Evolutionary conservation across 2,797 vertebrate genomes (phyloP), one percentile per base, ranked within the genome.

Genomic region (Gastrophryne carolinensis): DNA sequence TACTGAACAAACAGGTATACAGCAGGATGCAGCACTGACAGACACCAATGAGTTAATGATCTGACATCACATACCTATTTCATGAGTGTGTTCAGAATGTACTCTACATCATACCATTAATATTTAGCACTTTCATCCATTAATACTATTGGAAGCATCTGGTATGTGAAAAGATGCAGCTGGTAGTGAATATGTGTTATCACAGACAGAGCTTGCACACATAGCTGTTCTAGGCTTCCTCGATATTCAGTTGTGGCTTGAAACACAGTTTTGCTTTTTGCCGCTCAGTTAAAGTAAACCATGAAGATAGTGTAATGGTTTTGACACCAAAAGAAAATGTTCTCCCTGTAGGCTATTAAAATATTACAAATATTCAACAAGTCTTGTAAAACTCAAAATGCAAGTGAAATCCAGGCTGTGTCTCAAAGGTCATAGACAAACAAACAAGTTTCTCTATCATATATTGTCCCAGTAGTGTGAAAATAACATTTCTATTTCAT

Each of bases 141-240:
- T 27, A 61, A 49, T 27, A 39, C 21, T 47, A 29, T 53, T 34
- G 11, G 19, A 44, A 72, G 56, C 39, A 71, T 71, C 56, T 72
- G 68, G 39, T 61, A 60, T 72, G 68, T 5, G 35, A 72, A 57
- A 58, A 57, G 50, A 71, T 61, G 56, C 68, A 61, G 10, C 5
- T 50, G 60, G 23, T 24, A 32, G 21, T 50, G 30, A 72, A 70
- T 34, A 12, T 71, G 68, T 29, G 32, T 26, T 70, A 37, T 49
- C 65, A 54, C 19, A 26, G 44, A 19, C 49, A 50, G 17, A 65
- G 5, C 17, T 8, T 29, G 21, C 26, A 49, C 35, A 56, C 13
- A 24, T 56, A 41, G 32, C 35, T 41, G n/a, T 57, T 70, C 53
- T 53, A 57, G 53, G 35, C 35, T 41, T 70, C 52, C 44, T 52